Evolutionary conservation across 2,888 invertebrate species (phyloP).

Genomic region (Noctua comes): DNA sequence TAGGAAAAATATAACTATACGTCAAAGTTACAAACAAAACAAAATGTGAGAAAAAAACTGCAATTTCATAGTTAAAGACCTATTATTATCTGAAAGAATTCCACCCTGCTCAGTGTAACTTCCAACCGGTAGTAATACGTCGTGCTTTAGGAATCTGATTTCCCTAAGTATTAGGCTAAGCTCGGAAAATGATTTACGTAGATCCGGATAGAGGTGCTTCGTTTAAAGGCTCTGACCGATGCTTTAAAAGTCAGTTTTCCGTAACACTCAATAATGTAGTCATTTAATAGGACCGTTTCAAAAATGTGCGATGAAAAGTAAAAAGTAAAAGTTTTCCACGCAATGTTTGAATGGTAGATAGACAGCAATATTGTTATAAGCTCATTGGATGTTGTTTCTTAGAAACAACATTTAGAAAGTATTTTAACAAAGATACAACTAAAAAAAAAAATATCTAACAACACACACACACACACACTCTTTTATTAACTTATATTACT

Average conservation of each 20-base stretch:
- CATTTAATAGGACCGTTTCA: not conserved
- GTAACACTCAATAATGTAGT: not conserved
- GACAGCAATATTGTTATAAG: not conserved
- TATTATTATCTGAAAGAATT: not conserved
- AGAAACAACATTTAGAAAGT: not conserved
- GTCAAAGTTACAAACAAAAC: too few species aligned
- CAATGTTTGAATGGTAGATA: not conserved
- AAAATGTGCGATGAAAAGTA: not conserved
- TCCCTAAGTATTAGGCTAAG: constrained; percentile 25
- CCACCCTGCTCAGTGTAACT: not conserved
- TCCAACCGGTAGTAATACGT: not conserved
- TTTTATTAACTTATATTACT: not conserved
- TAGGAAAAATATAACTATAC: too few species aligned
- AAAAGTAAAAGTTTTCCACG: not conserved
- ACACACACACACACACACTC: too few species aligned
- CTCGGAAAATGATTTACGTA: constrained; percentile 12
- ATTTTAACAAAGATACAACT: not conserved
- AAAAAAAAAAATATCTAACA: too few species aligned
- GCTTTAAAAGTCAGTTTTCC: not conserved
- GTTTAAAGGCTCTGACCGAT: not conserved
- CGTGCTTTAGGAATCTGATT: constrained; percentile 42
- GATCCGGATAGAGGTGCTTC: not conserved
- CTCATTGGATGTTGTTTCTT: not conserved
- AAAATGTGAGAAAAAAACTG: too few species aligned
- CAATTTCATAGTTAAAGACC: too few species aligned